Evolutionary conservation across 2,113 vertebrate genomes (phyloP).

Genomic region (Arothron firmamentum): DNA sequence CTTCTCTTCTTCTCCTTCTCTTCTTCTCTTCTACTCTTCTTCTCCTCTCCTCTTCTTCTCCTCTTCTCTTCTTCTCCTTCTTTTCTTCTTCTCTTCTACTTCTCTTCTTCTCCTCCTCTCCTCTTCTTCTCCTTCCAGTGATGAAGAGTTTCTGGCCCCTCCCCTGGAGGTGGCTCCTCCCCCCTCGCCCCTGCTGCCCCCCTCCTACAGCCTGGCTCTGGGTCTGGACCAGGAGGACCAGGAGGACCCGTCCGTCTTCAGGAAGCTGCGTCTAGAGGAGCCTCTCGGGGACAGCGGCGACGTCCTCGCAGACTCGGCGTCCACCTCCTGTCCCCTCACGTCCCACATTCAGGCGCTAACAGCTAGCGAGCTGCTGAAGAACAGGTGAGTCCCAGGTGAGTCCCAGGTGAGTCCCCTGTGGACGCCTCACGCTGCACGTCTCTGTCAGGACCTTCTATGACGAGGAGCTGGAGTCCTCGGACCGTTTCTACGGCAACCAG

Average conservation of each 20-base stretch:
- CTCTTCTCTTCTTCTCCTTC: too few species aligned
- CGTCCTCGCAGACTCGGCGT: conserved; percentile 56
- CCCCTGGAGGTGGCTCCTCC: too few species aligned
- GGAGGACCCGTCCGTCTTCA: conserved; percentile 21
- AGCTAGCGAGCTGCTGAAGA: conserved; percentile 87
- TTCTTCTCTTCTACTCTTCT: too few species aligned
- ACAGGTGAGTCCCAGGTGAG: conserved; percentile 75
- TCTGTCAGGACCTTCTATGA: conserved; percentile 83
- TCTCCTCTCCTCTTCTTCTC: too few species aligned
- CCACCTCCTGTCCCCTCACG: conserved; percentile 72
- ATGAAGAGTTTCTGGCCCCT: not conserved
- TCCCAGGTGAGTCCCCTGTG: not conserved
- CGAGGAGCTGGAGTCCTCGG: conserved; percentile 84
- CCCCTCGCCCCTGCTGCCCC: conserved; percentile 64
- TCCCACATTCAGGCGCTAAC: conserved; percentile 85
- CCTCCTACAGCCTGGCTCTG: conserved; percentile 89
- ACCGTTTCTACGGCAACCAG: conserved; percentile 83
- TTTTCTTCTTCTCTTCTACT: too few species aligned
- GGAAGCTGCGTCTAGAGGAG: conserved; percentile 33
- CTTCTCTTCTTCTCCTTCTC: too few species aligned
- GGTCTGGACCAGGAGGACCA: conserved; percentile 80
- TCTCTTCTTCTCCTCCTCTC: too few species aligned
- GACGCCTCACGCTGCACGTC: not conserved
- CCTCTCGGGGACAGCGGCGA: conserved; percentile 64
- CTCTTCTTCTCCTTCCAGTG: too few species aligned